phyloP scores from a whole-genome alignment of 2,888 invertebrate species.

The Epiblema foenella region DNA sequence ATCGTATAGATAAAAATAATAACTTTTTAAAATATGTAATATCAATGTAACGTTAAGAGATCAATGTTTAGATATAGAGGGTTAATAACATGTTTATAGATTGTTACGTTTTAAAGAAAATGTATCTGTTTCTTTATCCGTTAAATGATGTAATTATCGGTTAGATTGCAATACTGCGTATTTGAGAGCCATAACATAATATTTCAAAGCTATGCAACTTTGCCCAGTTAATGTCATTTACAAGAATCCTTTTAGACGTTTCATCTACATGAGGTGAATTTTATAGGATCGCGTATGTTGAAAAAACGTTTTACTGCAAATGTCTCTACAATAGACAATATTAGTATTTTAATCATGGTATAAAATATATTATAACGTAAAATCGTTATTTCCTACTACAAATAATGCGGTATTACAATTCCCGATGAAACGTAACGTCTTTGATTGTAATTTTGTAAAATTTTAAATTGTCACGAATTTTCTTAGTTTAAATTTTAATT shows the following conservation, averaged over 20 bases:
- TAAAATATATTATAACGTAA: neutral
- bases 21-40: slow-evolving; percentile 77
- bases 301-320: neutral
- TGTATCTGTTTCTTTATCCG: slow-evolving; percentile 37
- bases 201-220: neutral
- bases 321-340: no score
- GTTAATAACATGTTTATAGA: slow-evolving; percentile 71
- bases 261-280: neutral
- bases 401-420: slow-evolving; percentile 6
- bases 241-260: neutral
- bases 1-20: slow-evolving; percentile 71
- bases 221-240: neutral
- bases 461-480: slow-evolving; percentile 42
- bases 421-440: slow-evolving; percentile 17
- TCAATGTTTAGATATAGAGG: slow-evolving; percentile 77
- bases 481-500: slow-evolving; percentile 47
- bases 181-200: neutral
- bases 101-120: slow-evolving; percentile 57
- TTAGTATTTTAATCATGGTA: neutral
- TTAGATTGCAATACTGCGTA: slow-evolving; percentile 1
- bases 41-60: slow-evolving; percentile 70
- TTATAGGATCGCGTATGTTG: no score
- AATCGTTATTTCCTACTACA: no score
- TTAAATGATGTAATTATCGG: slow-evolving; percentile 13
- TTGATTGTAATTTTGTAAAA: slow-evolving; percentile 24